Conservation (phyloP, 2,113 vertebrate species). For the Syngnathus typhle region DNA sequence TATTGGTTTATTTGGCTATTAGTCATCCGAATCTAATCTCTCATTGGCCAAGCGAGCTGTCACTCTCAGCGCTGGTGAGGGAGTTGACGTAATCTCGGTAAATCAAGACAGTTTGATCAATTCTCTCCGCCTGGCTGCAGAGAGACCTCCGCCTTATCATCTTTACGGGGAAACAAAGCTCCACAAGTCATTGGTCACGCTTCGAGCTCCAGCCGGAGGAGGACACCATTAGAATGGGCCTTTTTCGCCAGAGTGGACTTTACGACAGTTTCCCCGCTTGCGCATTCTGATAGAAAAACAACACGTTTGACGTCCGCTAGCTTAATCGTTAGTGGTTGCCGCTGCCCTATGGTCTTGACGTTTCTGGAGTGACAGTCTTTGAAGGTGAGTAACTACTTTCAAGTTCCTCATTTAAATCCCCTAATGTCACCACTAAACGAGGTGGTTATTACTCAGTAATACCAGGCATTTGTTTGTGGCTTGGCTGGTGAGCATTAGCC, state of each 20-base stretch:
- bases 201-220: slow-evolving; percentile 35
- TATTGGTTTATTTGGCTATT: slow-evolving; percentile 47
- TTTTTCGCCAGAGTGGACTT: slow-evolving; percentile 56
- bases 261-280: slow-evolving; percentile 41
- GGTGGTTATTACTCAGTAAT: slow-evolving; percentile 7
- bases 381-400: slow-evolving; percentile 56
- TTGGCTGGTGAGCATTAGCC: slow-evolving; percentile 1
- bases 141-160: slow-evolving; percentile 35
- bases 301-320: slow-evolving; percentile 46
- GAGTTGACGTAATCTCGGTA: slow-evolving; percentile 77
- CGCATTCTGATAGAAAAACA: slow-evolving; percentile 59
- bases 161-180: slow-evolving; percentile 28
- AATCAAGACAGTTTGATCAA: slow-evolving; percentile 67
- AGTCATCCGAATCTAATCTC: slow-evolving; percentile 10
- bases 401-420: neutral
- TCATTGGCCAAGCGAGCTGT: slow-evolving; percentile 46
- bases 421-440: neutral
- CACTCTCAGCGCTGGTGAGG: slow-evolving; percentile 44
- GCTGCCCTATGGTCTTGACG: slow-evolving; percentile 48
- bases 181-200: slow-evolving; percentile 1
- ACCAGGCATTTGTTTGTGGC: neutral
- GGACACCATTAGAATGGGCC: slow-evolving; percentile 66
- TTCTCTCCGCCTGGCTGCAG: slow-evolving; percentile 52
- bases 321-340: slow-evolving; percentile 38
- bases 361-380: slow-evolving; percentile 29